Base-by-base conservation (phyloP, 1,140 invertebrate species). In the Sarcophaga bullata region DNA sequence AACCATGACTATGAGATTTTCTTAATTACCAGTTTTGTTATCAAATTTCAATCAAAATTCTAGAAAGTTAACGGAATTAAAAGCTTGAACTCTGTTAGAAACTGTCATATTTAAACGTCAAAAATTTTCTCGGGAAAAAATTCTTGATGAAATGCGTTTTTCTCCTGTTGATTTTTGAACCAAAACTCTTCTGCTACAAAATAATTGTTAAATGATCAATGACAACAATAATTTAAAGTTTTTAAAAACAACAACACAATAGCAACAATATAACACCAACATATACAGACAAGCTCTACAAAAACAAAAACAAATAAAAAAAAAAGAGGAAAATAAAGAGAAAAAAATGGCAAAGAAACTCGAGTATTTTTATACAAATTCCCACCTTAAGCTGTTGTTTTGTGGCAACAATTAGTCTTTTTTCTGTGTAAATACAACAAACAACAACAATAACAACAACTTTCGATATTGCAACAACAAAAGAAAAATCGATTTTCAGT, bases 321-420 rank as follows among this genome's bases (percentile, higher is more conserved):
- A n/a, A 49, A 48, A 17, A 76, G 73, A 17, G 48, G n/a, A 47
- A 37, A 76, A 78, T 8, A 17, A 19, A n/a, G n/a, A n/a, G n/a
- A n/a, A n/a, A n/a, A n/a, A n/a, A n/a, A n/a, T n/a, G n/a, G n/a
- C n/a, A n/a, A n/a, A n/a, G 4, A 37, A 37, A 37, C 25, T 37
- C 25, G 25, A 37, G 52, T 17, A 78, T 78, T 50, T 72, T 50
- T 78, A 50, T 19, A 78, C 48, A 78, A 78, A 78, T 78, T 78
- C 75, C 75, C 75, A 78, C 48, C 75, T 78, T 52, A 46, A 78
- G 75, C 49, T 76, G 50, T 50, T 78, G 48, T 52, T 50, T 78
- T 78, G 75, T 78, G 75, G 75, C 48, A 78, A 78, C 75, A 78
- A 78, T 78, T 78, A 78, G 75, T 78, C 75, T 78, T 78, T 78